Evolutionary conservation across 2,113 vertebrate genomes (phyloP).

Genomic region (Pogonocichla stellata): DNA sequence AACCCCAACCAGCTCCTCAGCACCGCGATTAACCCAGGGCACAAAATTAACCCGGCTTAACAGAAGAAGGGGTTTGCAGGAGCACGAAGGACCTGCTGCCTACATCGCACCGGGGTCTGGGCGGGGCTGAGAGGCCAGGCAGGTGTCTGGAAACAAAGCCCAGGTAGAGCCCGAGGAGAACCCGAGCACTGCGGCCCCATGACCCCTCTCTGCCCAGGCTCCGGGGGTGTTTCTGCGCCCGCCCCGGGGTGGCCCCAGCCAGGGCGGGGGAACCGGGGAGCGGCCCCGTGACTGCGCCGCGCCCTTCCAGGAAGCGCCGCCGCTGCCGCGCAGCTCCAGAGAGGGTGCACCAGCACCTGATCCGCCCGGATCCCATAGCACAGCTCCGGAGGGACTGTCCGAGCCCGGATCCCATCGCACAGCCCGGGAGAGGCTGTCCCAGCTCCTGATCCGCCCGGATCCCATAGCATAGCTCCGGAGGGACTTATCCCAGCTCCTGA

Average conservation of each 20-base stretch:
- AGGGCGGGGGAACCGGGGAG: not conserved
- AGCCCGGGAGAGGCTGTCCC: not conserved
- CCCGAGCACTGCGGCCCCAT: fast-evolving
- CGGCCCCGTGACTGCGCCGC: not conserved
- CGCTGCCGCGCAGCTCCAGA: no score
- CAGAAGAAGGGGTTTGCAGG: fast-evolving
- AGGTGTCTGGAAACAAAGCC: not conserved
- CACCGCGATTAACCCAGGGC: fast-evolving
- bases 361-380: no score
- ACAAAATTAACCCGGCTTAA: fast-evolving
- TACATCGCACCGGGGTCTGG: fast-evolving
- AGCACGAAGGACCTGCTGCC: not conserved
- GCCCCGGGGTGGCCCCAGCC: not conserved
- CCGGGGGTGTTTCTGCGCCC: not conserved
- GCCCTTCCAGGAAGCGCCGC: not conserved
- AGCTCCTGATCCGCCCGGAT: no score
- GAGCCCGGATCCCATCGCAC: no score
- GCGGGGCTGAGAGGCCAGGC: fast-evolving
- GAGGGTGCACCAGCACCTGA: not conserved
- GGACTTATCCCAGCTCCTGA: no score
- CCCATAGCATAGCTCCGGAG: not conserved
- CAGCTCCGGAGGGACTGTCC: not conserved
- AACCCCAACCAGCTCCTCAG: not conserved
- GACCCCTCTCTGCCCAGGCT: fast-evolving
- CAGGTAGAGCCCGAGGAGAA: fast-evolving